Evolutionary conservation across 2,113 vertebrate species (phyloP), one percentile per base, ranked within the genome.

Genomic region (Asarcornis scutulata): DNA sequence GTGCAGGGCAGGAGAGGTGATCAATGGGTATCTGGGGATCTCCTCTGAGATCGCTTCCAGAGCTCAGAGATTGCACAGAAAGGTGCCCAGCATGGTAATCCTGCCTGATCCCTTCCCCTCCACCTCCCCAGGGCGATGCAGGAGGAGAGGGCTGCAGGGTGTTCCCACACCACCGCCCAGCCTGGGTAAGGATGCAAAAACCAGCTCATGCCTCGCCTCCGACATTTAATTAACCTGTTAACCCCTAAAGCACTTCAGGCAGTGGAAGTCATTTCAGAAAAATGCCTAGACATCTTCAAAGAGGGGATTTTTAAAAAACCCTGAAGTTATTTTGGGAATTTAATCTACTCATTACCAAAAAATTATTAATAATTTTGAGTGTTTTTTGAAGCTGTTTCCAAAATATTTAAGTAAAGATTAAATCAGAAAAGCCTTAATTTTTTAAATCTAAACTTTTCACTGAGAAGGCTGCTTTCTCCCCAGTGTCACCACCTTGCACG

Each of bases 201-300:
- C 77, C 89, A 93, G 66, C 80, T 93, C 86, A 95, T 78, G 93
- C 59, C 68, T 94, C 67, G 93, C 38, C 88, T 94, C 73, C 90
- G 83, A 64, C 5, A 5, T 93, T 96, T 93, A 91, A 96, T 95
- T 94, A 91, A 95, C 91, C 90, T 89, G 71, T 52, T 95, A 82
- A 90, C 88, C 88, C 66, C 13, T 11, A 60, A 95, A 94, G 59
- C 77, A 67, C 84, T 89, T 23, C 44, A 86, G 92, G 84, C 89
- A 88, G n/a, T 50, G 50, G 64, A 86, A 94, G 64, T 77, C 23
- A 80, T 85, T 83, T 94, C 25, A 64, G n/a, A 58, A 62, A 62
- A 75, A 46, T 42, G 44, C 53, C 80, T 82, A 69, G 64, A 25
- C 27, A 71, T 23, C 68, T 94, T 93, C 89, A 95, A 92, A 82